These are phyloP conservation scores for Oncorhynchus gorbuscha DNA, from an alignment of 2,113 vertebrate genomes.

Conservation along the genomic window DNA sequence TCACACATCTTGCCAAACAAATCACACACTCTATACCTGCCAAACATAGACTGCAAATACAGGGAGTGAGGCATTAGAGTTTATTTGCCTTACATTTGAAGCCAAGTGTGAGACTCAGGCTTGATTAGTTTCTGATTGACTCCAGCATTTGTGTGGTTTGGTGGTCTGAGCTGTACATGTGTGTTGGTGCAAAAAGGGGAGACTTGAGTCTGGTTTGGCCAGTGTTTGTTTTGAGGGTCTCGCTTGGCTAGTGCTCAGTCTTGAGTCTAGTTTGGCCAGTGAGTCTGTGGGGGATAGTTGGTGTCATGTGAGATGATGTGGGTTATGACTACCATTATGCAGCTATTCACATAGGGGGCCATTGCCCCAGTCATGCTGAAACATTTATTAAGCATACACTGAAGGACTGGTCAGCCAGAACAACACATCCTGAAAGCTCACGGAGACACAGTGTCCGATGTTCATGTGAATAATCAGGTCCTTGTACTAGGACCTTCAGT, in stretches of 20 bases:
- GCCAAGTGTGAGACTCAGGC: too few relatives aligned
- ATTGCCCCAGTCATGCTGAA: slow-evolving; percentile 37
- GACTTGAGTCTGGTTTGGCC: too few relatives aligned
- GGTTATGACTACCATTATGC: slow-evolving; percentile 49
- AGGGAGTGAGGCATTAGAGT: neutral
- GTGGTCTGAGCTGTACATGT: neutral
- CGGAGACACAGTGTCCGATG: too few relatives aligned
- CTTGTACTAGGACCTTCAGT: too few relatives aligned
- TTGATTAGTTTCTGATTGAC: too few relatives aligned
- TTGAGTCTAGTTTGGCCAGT: neutral
- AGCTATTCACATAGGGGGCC: slow-evolving; percentile 60
- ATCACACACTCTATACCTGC: neutral
- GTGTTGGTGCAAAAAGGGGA: neutral
- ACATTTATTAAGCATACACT: slow-evolving; percentile 18
- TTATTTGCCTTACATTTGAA: too few relatives aligned
- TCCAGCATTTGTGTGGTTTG: neutral
- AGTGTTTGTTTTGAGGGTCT: neutral
- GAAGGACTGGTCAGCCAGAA: slow-evolving; percentile 6
- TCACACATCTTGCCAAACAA: neutral
- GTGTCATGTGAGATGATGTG: slow-evolving; percentile 60
- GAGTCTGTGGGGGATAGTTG: neutral
- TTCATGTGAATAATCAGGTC: too few relatives aligned
- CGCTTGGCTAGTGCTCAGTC: neutral
- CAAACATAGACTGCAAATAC: neutral
- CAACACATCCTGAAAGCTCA: neutral